phyloP scores from a whole-genome alignment of 2,888 invertebrate genomes.

The Drosophila lutescens region DNA sequence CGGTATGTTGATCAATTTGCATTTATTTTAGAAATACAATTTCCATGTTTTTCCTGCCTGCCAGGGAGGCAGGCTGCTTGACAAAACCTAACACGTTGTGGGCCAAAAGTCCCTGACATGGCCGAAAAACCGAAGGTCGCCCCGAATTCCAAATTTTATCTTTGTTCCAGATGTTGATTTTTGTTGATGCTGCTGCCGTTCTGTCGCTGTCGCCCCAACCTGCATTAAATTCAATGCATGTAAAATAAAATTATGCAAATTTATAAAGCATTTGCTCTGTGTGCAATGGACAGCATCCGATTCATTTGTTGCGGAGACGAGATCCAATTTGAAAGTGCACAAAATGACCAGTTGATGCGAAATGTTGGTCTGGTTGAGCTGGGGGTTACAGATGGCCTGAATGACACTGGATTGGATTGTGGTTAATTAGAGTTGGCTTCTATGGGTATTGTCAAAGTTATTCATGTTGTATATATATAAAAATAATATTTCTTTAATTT shows the following conservation, averaged over 20 bases:
- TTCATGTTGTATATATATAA: not conserved
- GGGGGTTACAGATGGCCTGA: slow-evolving; percentile 6
- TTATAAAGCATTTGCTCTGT: slow-evolving; percentile 31
- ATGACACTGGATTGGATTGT: slow-evolving; percentile 15
- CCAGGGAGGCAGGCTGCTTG: slow-evolving; percentile 16
- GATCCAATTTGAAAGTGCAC: slow-evolving; percentile 33
- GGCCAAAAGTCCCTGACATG: slow-evolving; percentile 28
- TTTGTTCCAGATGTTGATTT: slow-evolving; percentile 40
- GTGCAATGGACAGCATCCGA: slow-evolving; percentile 11
- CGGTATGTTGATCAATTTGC: slow-evolving; percentile 35
- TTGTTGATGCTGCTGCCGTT: slow-evolving; percentile 17
- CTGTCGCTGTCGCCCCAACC: not conserved
- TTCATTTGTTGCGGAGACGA: slow-evolving; percentile 23
- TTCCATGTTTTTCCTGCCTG: slow-evolving; percentile 22
- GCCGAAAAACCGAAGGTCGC: slow-evolving; percentile 31
- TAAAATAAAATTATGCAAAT: slow-evolving; percentile 54
- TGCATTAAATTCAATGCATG: slow-evolving; percentile 48
- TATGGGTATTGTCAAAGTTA: slow-evolving; percentile 17
- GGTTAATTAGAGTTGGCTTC: slow-evolving; percentile 32
- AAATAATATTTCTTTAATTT: slow-evolving; percentile 18
- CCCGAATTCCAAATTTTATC: slow-evolving; percentile 25
- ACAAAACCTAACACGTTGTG: slow-evolving; percentile 21
- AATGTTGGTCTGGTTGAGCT: slow-evolving; percentile 3
- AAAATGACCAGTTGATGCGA: slow-evolving; percentile 42
- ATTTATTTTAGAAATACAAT: slow-evolving; percentile 38